Evolutionary conservation across 1,140 invertebrate species (phyloP).

Genomic region (Dolichoris vasculosae): DNA sequence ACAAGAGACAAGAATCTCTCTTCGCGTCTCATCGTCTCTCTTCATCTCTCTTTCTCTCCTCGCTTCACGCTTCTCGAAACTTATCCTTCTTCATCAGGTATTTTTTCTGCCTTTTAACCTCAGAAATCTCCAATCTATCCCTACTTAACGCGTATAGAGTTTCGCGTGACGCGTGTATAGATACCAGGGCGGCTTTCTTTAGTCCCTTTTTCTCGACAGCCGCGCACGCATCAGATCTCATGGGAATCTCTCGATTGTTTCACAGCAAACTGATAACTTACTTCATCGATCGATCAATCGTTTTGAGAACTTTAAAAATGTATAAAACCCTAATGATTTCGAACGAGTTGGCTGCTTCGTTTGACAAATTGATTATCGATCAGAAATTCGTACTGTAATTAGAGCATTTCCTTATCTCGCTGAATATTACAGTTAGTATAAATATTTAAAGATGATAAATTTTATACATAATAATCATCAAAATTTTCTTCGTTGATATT

Average conservation of each 20-base stretch:
- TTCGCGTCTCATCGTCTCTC: neutral
- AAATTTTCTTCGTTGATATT: too few species aligned
- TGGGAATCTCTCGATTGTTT: conserved; percentile 30
- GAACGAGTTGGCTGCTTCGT: neutral
- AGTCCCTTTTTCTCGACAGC: conserved; percentile 22
- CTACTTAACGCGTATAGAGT: conserved; percentile 31
- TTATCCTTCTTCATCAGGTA: neutral
- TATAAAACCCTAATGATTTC: neutral
- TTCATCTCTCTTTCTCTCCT: neutral
- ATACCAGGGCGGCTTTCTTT: neutral
- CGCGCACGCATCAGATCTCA: neutral
- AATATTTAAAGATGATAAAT: too few species aligned
- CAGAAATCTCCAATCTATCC: conserved; percentile 39
- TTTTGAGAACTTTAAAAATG: neutral
- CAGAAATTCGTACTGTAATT: neutral
- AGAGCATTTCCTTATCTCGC: neutral
- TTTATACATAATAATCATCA: too few species aligned
- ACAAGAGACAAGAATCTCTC: conserved; percentile 63
- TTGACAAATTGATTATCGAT: conserved; percentile 3
- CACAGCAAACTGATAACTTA: conserved; percentile 35
- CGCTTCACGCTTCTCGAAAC: neutral
- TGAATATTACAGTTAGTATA: neutral
- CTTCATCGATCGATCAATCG: conserved; percentile 48
- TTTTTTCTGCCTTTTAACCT: conserved; percentile 17
- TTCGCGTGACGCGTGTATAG: conserved; percentile 55